Evolutionary conservation across 2,888 invertebrate species (phyloP).

Genomic region (Himalopsyche anomala): DNA sequence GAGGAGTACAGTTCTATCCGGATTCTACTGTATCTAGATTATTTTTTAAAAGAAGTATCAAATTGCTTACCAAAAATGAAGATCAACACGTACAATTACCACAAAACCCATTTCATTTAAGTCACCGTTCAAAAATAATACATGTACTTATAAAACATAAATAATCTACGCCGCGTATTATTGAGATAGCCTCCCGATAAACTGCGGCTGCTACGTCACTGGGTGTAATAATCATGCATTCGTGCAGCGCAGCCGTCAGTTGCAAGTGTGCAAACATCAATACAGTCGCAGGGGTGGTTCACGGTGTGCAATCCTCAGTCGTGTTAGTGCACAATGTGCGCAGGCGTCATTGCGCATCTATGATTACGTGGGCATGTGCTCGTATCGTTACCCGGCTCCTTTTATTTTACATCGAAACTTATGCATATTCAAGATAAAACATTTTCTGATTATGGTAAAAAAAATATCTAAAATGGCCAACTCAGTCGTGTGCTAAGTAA

Average conservation of each 20-base stretch:
- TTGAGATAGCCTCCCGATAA: neutral
- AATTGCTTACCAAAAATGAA: neutral
- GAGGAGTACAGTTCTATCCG: too few relatives aligned
- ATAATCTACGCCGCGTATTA: neutral
- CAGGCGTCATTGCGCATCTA: conserved; percentile 5
- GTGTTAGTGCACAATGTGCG: neutral
- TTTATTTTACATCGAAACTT: too few relatives aligned
- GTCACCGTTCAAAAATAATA: neutral
- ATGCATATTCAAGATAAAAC: too few relatives aligned
- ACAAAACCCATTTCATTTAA: too few relatives aligned
- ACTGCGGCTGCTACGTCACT: neutral
- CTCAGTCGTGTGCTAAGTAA: too few relatives aligned
- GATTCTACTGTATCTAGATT: too few relatives aligned
- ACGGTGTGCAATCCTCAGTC: neutral
- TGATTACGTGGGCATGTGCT: conserved; percentile 15
- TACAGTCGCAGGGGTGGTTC: neutral
- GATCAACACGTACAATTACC: neutral
- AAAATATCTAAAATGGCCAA: too few relatives aligned
- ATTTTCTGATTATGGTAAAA: too few relatives aligned
- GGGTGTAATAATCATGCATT: neutral
- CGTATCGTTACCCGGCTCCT: too few relatives aligned
- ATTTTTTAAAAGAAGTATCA: too few relatives aligned
- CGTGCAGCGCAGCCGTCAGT: conserved; percentile 21
- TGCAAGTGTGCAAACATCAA: conserved; percentile 34
- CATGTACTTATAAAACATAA: neutral